Conservation (phyloP, 2,113 vertebrate genomes). For the Toxotes jaculatrix region DNA sequence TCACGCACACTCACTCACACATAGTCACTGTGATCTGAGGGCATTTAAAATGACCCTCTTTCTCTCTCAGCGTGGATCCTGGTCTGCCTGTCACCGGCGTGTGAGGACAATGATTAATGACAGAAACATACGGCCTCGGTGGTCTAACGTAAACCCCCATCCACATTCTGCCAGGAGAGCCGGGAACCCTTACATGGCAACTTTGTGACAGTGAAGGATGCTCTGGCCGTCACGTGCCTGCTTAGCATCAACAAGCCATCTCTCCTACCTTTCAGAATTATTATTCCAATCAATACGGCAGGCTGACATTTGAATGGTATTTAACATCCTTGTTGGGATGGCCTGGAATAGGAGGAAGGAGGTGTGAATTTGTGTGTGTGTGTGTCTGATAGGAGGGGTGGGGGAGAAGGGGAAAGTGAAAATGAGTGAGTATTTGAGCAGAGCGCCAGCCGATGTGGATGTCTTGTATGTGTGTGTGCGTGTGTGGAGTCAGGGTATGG, state of each 20-base stretch:
- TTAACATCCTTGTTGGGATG: constrained; percentile 81
- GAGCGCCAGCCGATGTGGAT: constrained; percentile 60
- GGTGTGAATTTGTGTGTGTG: constrained; percentile 21
- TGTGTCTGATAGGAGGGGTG: neutral
- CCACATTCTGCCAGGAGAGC: constrained; percentile 57
- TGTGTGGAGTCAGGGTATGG: constrained; percentile 37
- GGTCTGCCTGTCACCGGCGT: constrained; percentile 46
- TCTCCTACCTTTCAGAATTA: constrained; percentile 80
- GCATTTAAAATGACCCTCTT: constrained; percentile 61
- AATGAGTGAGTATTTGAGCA: constrained; percentile 59
- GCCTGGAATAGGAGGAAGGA: constrained; percentile 35
- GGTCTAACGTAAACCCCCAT: constrained; percentile 73
- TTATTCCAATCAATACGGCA: constrained; percentile 83
- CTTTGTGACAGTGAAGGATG: constrained; percentile 84
- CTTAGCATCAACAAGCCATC: constrained; percentile 82
- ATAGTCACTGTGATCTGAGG: constrained; percentile 54
- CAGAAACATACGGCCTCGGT: constrained; percentile 70
- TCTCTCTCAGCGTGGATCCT: constrained; percentile 56
- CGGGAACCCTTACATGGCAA: constrained; percentile 79
- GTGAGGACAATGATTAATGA: constrained; percentile 78
- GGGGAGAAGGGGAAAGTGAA: constrained; percentile 53
- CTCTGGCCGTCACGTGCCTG: constrained; percentile 59
- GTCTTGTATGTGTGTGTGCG: constrained; percentile 39
- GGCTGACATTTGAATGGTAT: constrained; percentile 85
- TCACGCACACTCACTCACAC: constrained; percentile 7